Percentiles rank a stretch among this genome's conserved stretches.
Conservation (phyloP, 2,797 vertebrate genomes). For the Halcyon badia region DNA sequence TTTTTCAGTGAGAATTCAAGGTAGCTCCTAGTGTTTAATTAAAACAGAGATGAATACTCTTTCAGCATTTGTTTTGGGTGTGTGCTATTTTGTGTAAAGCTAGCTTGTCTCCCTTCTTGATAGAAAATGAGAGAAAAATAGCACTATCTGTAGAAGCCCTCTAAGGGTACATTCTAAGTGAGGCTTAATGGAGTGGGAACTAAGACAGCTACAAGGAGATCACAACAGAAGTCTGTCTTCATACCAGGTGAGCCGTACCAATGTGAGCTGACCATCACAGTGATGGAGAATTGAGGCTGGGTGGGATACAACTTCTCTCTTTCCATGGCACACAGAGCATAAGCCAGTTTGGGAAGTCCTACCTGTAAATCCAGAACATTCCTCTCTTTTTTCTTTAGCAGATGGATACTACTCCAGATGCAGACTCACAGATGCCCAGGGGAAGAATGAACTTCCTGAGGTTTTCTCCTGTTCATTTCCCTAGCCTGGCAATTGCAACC, state of each 20-base stretch:
- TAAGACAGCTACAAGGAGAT: neutral
- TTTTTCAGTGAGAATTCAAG: neutral
- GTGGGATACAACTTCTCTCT: neutral
- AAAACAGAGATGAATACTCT: neutral
- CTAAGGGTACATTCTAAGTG: neutral
- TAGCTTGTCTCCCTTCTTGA: neutral
- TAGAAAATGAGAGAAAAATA: neutral
- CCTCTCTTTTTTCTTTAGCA: neutral
- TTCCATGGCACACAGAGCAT: neutral
- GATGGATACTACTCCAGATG: neutral
- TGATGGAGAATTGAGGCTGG: neutral
- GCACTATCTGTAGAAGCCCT: neutral
- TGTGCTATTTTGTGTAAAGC: neutral
- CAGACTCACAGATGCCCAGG: neutral
- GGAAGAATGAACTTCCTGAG: neutral
- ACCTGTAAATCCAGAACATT: neutral
- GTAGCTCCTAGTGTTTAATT: neutral
- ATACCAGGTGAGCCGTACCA: neutral
- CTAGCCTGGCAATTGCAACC: rapidly evolving
- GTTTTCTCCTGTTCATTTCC: neutral
- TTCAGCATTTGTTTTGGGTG: neutral
- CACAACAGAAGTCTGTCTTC: rapidly evolving
- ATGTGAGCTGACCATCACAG: neutral
- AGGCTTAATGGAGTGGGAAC: neutral
- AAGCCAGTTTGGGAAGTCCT: neutral